phyloP scores from a whole-genome alignment of 2,888 invertebrate species.

The Ditula angustiorana region DNA sequence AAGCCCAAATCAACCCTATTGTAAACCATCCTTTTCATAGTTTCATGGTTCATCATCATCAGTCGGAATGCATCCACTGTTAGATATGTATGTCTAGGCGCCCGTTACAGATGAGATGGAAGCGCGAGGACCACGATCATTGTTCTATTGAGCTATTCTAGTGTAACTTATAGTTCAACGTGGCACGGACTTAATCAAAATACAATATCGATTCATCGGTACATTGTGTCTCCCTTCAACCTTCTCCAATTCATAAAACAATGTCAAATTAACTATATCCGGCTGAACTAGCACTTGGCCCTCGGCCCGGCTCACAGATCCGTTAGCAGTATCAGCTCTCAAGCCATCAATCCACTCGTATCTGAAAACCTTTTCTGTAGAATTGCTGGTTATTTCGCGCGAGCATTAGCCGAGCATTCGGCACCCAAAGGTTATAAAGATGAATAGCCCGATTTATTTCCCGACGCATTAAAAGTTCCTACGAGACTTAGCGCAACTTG shows the following conservation, averaged over 20 bases:
- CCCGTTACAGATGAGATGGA: too few species aligned
- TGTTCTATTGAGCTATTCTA: too few species aligned
- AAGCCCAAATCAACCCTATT: too few species aligned
- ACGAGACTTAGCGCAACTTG: constrained; percentile 44
- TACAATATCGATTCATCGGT: too few species aligned
- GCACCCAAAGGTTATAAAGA: constrained; percentile 67
- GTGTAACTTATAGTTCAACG: too few species aligned
- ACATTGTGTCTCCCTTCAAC: too few species aligned
- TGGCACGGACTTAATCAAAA: too few species aligned
- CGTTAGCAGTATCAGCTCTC: constrained; percentile 28
- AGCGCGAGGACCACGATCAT: too few species aligned
- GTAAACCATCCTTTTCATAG: too few species aligned
- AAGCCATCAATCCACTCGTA: constrained; percentile 34
- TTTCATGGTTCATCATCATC: too few species aligned
- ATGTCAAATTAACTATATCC: constrained; percentile 8
- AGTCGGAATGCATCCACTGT: too few species aligned
- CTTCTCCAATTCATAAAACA: neutral
- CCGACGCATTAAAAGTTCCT: constrained; percentile 74
- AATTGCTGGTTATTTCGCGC: constrained; percentile 11
- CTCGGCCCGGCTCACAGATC: constrained; percentile 7
- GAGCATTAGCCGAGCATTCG: constrained; percentile 42
- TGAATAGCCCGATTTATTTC: constrained; percentile 76
- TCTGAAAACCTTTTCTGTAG: constrained; percentile 37
- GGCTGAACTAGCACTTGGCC: constrained; percentile 17
- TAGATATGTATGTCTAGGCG: too few species aligned